These are phyloP conservation scores for Phlogophora meticulosa DNA, from an alignment of 2,888 invertebrate genomes.

Conservation along the genomic window DNA sequence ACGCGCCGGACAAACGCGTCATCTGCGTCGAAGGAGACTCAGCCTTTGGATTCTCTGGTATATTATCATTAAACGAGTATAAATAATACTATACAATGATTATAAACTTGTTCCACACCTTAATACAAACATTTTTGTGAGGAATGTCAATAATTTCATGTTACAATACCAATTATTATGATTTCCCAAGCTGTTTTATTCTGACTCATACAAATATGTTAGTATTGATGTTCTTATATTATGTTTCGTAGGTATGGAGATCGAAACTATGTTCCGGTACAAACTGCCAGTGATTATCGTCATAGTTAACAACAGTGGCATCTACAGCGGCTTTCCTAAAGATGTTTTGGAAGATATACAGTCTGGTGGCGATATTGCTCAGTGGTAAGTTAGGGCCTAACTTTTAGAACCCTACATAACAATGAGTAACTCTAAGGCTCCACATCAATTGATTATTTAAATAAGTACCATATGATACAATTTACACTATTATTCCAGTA, in stretches of 20 bases:
- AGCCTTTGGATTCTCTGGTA: conserved; percentile 99
- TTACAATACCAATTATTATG: conserved; percentile 48
- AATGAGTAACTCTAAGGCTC: not conserved
- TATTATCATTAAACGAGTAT: conserved; percentile 73
- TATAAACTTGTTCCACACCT: conserved; percentile 40
- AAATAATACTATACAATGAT: conserved; percentile 42
- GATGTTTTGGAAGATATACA: conserved; percentile 94
- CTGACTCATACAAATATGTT: conserved; percentile 34
- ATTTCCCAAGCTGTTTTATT: conserved; percentile 22
- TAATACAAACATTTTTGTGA: conserved; percentile 47
- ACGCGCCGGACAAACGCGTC: conserved; percentile 95
- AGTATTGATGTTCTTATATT: conserved; percentile 13
- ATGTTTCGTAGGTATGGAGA: conserved; percentile 95
- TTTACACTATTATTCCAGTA: conserved; percentile 87
- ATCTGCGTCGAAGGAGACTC: conserved; percentile 99
- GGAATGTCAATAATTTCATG: conserved; percentile 52
- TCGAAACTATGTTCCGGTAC: conserved; percentile 98
- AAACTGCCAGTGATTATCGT: conserved; percentile 97
- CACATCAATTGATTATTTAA: not conserved
- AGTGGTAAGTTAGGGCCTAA: conserved; percentile 91
- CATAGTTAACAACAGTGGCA: conserved; percentile 98
- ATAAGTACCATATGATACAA: not conserved
- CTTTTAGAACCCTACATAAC: not conserved
- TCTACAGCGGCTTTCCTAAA: conserved; percentile 96
- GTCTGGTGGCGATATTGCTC: conserved; percentile 93